phyloP scores from a whole-genome alignment of 2,888 invertebrate species.

The Catocala sponsa region DNA sequence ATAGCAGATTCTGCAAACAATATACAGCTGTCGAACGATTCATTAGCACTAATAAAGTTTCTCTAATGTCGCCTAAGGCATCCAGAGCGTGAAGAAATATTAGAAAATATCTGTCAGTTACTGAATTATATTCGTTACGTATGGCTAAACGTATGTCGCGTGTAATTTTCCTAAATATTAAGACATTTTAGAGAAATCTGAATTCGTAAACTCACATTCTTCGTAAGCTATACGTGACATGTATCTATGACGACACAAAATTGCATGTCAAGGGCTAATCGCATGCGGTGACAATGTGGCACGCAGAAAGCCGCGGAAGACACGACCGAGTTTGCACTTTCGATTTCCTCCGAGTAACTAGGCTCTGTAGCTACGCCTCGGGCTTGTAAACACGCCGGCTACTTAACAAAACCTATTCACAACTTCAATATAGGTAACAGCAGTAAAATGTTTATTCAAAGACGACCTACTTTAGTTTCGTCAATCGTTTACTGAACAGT shows the following conservation, averaged over 20 bases:
- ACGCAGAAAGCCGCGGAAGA: conserved; percentile 58
- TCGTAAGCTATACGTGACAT: too few relatives aligned
- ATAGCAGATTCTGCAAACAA: background rate
- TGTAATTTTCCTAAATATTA: too few relatives aligned
- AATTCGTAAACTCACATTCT: too few relatives aligned
- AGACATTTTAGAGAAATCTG: too few relatives aligned
- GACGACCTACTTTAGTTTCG: conserved; percentile 40
- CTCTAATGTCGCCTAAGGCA: too few relatives aligned
- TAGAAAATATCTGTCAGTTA: background rate
- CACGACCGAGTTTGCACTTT: conserved; percentile 64
- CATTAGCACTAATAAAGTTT: too few relatives aligned
- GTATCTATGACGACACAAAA: background rate
- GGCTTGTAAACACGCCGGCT: conserved; percentile 38
- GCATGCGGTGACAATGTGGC: conserved; percentile 55
- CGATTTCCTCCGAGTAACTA: conserved; percentile 64
- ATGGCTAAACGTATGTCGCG: too few relatives aligned
- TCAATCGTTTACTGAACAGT: conserved; percentile 33
- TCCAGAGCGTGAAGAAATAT: too few relatives aligned
- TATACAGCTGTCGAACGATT: conserved; percentile 1
- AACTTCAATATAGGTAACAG: conserved; percentile 36
- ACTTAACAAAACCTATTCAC: conserved; percentile 45
- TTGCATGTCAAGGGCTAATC: conserved; percentile 40
- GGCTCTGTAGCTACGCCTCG: conserved; percentile 30
- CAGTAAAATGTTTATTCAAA: conserved; percentile 37
- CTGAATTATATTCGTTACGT: too few relatives aligned